phyloP scores from a whole-genome alignment of 2,888 invertebrate genomes.

The Cantharis rustica region DNA sequence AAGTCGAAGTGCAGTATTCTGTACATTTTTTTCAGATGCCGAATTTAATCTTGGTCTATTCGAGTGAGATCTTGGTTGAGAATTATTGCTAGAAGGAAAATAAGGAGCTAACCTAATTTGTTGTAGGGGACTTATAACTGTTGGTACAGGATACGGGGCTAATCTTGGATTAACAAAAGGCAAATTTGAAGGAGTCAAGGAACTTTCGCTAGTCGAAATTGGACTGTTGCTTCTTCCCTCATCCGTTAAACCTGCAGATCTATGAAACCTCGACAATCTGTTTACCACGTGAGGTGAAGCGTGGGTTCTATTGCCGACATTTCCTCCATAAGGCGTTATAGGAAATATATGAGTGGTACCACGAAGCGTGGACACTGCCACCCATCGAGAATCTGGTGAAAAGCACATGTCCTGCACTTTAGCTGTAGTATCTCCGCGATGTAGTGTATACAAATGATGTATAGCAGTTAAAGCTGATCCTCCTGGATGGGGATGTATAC shows the following conservation, averaged over 20 bases:
- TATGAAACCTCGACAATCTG: constrained; percentile 91
- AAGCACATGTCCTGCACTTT: constrained; percentile 93
- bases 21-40: constrained; percentile 69
- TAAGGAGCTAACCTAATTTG: constrained; percentile 77
- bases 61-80: constrained; percentile 58
- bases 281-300: constrained; percentile 93
- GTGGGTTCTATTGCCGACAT: constrained; percentile 90
- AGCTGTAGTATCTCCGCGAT: constrained; percentile 94
- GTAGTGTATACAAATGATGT: constrained; percentile 93
- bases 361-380: constrained; percentile 91
- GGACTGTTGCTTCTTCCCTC: constrained; percentile 75
- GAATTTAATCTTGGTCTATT: constrained; percentile 71
- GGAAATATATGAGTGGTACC: constrained; percentile 99
- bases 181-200: constrained; percentile 54
- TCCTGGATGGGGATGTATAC: constrained; percentile 85
- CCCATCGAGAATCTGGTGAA: constrained; percentile 93
- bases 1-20: constrained; percentile 73
- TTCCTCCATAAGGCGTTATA: constrained; percentile 93
- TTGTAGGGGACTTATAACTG: constrained; percentile 77
- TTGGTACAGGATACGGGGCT: constrained; percentile 89
- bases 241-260: constrained; percentile 87
- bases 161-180: constrained; percentile 87
- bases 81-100: constrained; percentile 59
- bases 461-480: constrained; percentile 86
- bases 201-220: constrained; percentile 56